Percentiles rank a stretch among this genome's conserved stretches.
Conservation (phyloP, 2,797 vertebrate species). For the Hyperoplus lanceolatus region DNA sequence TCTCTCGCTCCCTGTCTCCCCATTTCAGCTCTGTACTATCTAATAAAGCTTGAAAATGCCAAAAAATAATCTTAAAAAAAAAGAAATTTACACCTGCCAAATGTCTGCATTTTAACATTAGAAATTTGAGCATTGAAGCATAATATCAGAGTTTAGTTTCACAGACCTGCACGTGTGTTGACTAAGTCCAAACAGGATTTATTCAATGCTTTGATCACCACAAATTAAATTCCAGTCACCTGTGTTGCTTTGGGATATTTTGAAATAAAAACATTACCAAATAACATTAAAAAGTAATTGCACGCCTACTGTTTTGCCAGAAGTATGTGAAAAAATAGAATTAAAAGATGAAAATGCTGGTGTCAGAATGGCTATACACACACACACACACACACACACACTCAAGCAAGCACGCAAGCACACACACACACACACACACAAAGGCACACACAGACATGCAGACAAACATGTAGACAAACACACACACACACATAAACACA, state of each 20-base stretch:
- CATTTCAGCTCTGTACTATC: no score
- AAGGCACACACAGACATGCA: slow-evolving; percentile 17
- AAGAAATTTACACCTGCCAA: not conserved
- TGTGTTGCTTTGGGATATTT: not conserved
- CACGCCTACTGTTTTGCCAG: not conserved
- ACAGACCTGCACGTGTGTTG: not conserved
- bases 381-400: slow-evolving; percentile 15
- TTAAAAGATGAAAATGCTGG: slow-evolving; percentile 14
- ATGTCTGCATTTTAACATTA: not conserved
- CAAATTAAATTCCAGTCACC: not conserved
- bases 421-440: slow-evolving; percentile 4
- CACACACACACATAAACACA: slow-evolving; percentile 14
- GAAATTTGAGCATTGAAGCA: not conserved
- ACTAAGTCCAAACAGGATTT: not conserved
- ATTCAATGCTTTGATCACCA: not conserved
- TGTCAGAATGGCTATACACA: slow-evolving; percentile 30
- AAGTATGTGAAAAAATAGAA: not conserved
- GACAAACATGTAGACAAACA: slow-evolving; percentile 10
- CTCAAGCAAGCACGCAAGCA: slow-evolving; percentile 18
- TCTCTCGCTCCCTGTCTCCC: no score
- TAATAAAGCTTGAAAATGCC: no score
- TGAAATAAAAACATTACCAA: not conserved
- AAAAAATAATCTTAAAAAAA: no score
- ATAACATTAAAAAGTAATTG: not conserved
- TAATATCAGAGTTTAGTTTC: not conserved